Conservation (phyloP, 2,888 invertebrate species). For the Drosophila differens region DNA sequence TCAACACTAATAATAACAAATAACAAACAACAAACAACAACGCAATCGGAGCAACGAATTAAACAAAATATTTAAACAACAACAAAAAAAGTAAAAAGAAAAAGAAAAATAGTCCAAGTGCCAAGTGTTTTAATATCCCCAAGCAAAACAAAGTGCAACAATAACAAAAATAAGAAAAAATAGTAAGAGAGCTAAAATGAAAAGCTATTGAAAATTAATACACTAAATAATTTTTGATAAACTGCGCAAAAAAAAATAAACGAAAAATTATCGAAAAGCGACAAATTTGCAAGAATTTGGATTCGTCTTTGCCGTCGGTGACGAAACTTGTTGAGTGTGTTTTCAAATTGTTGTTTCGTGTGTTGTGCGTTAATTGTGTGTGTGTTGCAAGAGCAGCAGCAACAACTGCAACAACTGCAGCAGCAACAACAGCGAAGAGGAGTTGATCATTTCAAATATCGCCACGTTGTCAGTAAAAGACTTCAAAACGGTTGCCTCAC, state of each 20-base stretch:
- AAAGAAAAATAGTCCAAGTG: conserved; percentile 38
- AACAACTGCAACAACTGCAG: neutral
- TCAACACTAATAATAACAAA: conserved; percentile 29
- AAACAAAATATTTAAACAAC: conserved; percentile 20
- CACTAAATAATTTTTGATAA: conserved; percentile 21
- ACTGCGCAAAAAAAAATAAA: conserved; percentile 25
- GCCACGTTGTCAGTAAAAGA: conserved; percentile 82
- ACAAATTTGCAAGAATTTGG: conserved; percentile 15
- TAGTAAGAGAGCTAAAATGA: neutral
- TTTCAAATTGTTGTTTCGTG: conserved; percentile 16
- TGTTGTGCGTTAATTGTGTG: conserved; percentile 19
- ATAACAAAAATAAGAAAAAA: conserved; percentile 13
- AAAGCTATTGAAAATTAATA: conserved; percentile 10
- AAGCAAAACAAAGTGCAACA: conserved; percentile 33
- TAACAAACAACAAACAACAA: conserved; percentile 8
- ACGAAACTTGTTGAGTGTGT: conserved; percentile 60
- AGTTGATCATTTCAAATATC: conserved; percentile 50
- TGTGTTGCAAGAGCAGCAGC: conserved; percentile 9
- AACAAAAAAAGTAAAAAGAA: neutral
- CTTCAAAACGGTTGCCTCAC: conserved; percentile 85
- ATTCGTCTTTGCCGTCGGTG: conserved; percentile 53
- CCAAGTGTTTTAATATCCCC: conserved; percentile 41
- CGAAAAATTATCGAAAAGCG: neutral
- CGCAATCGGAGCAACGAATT: conserved; percentile 21
- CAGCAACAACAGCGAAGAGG: neutral